Evolutionary conservation across 2,797 vertebrate species (phyloP).

Genomic region (Chloroceryle inda): DNA sequence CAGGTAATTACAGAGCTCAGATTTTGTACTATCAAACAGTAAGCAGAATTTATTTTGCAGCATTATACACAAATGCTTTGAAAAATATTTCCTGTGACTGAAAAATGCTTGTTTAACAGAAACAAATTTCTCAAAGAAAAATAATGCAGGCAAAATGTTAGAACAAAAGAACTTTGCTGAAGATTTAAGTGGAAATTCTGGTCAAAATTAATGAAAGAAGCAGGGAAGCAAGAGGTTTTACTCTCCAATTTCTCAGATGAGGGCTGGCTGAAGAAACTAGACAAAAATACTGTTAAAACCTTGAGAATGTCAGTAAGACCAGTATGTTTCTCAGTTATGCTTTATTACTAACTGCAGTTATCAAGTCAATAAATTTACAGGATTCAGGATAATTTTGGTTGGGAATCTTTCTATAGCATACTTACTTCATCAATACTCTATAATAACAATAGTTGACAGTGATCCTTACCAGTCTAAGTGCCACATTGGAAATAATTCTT

Average conservation of each 20-base stretch:
- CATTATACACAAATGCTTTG: background rate
- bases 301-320: background rate
- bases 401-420: background rate
- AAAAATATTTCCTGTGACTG: background rate
- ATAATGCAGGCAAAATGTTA: background rate
- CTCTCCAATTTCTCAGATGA: background rate
- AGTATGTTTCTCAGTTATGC: background rate
- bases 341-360: background rate
- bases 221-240: background rate
- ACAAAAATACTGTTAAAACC: background rate
- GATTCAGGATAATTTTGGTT: conserved; percentile 9
- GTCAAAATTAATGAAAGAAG: background rate
- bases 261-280: background rate
- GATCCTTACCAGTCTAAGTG: background rate
- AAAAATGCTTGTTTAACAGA: background rate
- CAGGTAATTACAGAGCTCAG: background rate
- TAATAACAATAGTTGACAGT: background rate
- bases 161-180: background rate
- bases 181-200: background rate
- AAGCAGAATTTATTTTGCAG: background rate
- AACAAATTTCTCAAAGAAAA: background rate
- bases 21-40: background rate
- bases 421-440: background rate
- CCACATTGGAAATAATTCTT: conserved; percentile 56
- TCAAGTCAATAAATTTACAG: background rate